Base-by-base conservation (phyloP, 30 jellyfish, hydroid and myxozoan species). In the Aurelia aurita region DNA sequence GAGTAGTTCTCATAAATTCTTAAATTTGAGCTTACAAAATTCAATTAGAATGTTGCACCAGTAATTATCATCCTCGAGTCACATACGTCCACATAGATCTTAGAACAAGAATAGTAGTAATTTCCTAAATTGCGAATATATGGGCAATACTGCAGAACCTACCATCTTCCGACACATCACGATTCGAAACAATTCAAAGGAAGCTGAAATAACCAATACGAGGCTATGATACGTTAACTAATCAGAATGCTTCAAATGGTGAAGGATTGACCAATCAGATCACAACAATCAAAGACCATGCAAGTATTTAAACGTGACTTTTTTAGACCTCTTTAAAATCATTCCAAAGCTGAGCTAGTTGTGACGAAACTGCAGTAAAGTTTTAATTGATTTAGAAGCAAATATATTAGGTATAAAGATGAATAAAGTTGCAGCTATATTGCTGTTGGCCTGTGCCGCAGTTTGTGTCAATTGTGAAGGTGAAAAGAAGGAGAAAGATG, bases 401-500 rank as follows among this genome's bases (percentile, higher is more conserved):
- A 39, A 39, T 34, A 8, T 5, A 4, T 18, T 19, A 32, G 20
- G 26, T 23, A 43, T 61, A 15, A 79, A 79, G 15, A 89, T 89
- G 97, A 89, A 54, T 44, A 77, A 11, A 34, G 29, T 45, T 13
- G 20, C 81, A 51, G 84, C 47, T 16, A 58, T 89, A 34, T 35
- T 72, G 55, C 60, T 95, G 80, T 74, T 95, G 90, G 99, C 89
- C 3, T 79, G 89, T 60, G 97, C 98, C 95, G 79, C 97, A 67
- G 80, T 88, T 16, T 85, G 61, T 62, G 89, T 90, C 58, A 54
- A 71, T 70, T 91, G 85, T 58, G 99, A 89, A 51, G 63, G 73
- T 61, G 80, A 95, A 44, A 88, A 95, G 80, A 90, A 89, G 63
- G 91, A 95, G 63, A 88, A 89, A 47, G 97, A 95, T 51, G 97